phyloP scores from a whole-genome alignment of 1,140 invertebrate species.

The Procambarus clarkii region DNA sequence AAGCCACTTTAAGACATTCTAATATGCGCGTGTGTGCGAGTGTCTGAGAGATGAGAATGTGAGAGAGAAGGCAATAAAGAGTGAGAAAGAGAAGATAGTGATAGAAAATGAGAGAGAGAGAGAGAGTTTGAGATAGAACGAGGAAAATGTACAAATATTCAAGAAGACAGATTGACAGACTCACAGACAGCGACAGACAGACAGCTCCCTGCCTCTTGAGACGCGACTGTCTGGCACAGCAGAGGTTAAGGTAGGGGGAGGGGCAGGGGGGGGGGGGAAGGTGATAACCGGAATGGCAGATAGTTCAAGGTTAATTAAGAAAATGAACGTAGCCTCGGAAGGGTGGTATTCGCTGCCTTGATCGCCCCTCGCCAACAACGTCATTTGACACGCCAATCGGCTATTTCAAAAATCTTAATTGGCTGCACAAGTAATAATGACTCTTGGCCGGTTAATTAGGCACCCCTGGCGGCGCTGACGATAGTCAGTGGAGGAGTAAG shows the following conservation, averaged over 20 bases:
- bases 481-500: slow-evolving; percentile 1
- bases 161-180: neutral
- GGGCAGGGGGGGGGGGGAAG: neutral
- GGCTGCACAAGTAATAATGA: slow-evolving; percentile 38
- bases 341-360: neutral
- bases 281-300: neutral
- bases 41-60: too few relatives aligned
- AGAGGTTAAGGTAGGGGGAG: too few relatives aligned
- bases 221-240: too few relatives aligned
- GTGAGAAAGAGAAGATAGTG: too few relatives aligned
- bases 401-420: slow-evolving; percentile 56
- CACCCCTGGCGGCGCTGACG: neutral
- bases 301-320: slow-evolving; percentile 18
- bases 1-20: too few relatives aligned
- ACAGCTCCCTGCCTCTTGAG: neutral
- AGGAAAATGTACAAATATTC: too few relatives aligned
- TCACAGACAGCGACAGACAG: slow-evolving; percentile 11
- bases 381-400: slow-evolving; percentile 27
- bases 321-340: neutral
- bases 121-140: too few relatives aligned
- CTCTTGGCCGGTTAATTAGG: slow-evolving; percentile 39
- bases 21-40: too few relatives aligned
- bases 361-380: neutral
- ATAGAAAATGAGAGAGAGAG: too few relatives aligned
- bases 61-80: too few relatives aligned